Conservation (phyloP, 2,888 invertebrate genomes). For the Oscheius onirici region DNA sequence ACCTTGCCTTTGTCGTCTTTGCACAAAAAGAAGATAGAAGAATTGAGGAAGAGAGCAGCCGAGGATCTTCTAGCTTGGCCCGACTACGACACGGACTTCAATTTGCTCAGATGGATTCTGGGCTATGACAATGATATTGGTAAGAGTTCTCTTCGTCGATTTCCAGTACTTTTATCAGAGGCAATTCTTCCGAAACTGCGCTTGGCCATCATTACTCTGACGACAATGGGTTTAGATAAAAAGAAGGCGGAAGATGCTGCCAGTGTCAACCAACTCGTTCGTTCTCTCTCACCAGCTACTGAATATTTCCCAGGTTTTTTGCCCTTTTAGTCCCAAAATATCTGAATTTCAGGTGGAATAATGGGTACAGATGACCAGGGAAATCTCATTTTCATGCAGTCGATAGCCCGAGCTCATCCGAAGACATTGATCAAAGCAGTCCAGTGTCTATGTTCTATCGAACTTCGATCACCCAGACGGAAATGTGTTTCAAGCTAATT, state of each 20-base stretch:
- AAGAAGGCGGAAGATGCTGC: not conserved
- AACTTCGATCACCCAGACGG: constrained; percentile 55
- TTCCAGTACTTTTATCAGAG: constrained; percentile 36
- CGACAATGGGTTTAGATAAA: constrained; percentile 39
- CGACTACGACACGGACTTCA: constrained; percentile 62
- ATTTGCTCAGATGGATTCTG: constrained; percentile 63
- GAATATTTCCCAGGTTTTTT: constrained; percentile 61
- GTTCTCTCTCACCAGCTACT: constrained; percentile 46
- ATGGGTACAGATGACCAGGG: constrained; percentile 50
- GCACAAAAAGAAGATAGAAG: constrained; percentile 47
- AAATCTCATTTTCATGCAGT: constrained; percentile 54
- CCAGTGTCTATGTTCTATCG: constrained; percentile 57
- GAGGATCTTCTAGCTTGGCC: constrained; percentile 45
- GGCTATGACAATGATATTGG: constrained; percentile 66
- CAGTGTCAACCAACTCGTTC: constrained; percentile 48
- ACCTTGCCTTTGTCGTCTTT: not conserved
- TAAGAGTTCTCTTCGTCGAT: not conserved
- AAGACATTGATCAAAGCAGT: constrained; percentile 56
- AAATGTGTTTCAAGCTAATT: constrained; percentile 59
- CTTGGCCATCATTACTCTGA: constrained; percentile 39
- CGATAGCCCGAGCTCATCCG: constrained; percentile 55
- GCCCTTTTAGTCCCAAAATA: not conserved
- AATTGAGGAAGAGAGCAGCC: constrained; percentile 37
- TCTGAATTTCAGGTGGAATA: constrained; percentile 40
- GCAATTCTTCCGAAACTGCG: constrained; percentile 46